Base-by-base conservation (phyloP, 2,888 invertebrate genomes). In the Harpagoxenus sublaevis region DNA sequence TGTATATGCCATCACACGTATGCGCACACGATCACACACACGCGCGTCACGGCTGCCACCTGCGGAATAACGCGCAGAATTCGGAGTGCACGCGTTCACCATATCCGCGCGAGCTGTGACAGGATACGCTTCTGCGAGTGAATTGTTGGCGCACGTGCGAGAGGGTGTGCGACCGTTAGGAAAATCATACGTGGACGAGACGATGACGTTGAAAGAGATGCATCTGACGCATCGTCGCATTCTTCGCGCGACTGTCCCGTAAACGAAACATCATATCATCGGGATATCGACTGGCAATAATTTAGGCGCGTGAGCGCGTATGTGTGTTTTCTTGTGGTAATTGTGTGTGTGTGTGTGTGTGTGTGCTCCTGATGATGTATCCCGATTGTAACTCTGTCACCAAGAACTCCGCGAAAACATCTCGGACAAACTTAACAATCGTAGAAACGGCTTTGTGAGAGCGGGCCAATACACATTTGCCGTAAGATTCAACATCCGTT, bases 31-130 rank as follows among this genome's bases (percentile, higher is more conserved):
- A 55, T 23, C 31, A 6, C 45, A 45, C 45, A 31, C 48, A 31
- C 79, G 39, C 82, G 31, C 57, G 39, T 12, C 57, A 78, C 77
- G 74, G 60, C 87, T 83, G 78, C 89, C 86, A 89, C 90, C 89
- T 90, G 89, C 88, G 86, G 89, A 86, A 88, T 87, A 86, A 75
- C 62, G 63, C 81, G 84, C 83, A 62, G 15, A 60, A 53, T 10
- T 60, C 28, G 48, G 15, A 45, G 66, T 78, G 65, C 77, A 51
- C 68, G 48, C 68, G 84, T 45, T 51, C 60, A 31, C 55, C 18
- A 45, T 42, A 2, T 53, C 23, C 23, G 23, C 23, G 48, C 63
- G 8, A 31, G 15, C 71, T 53, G 42, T 77, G 79, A 79, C 45
- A 51, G 60, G 70, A 77, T 65, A 53, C 53, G 35, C 68, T 74